A percentile compares a stretch with the other conserved stretches of the same genome.
Conservation (phyloP, 2,888 invertebrate genomes). For the Hermodice carunculata region DNA sequence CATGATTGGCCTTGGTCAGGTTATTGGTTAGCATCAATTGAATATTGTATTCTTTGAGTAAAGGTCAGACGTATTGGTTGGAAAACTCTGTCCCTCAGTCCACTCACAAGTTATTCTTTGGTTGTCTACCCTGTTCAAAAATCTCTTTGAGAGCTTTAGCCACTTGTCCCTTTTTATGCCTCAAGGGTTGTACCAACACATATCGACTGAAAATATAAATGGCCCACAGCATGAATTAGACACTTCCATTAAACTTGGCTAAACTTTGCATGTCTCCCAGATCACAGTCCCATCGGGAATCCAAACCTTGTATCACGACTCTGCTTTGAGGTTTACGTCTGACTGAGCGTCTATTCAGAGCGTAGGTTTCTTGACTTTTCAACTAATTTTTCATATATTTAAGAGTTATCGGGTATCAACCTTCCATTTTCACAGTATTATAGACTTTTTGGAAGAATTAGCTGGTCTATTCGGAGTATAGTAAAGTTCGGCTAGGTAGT, state of each 20-base stretch:
- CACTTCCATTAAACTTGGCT: background rate
- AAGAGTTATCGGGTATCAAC: too few species aligned
- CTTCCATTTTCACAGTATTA: too few species aligned
- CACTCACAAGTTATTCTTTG: background rate
- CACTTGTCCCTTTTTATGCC: background rate
- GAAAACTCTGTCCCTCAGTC: slow-evolving; percentile 4
- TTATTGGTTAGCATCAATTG: background rate
- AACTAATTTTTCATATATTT: too few species aligned
- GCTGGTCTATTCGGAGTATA: too few species aligned
- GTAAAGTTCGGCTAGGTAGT: too few species aligned
- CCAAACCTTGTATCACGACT: background rate
- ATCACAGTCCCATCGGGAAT: slow-evolving; percentile 5
- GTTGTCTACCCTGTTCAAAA: slow-evolving; percentile 7
- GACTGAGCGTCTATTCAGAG: too few species aligned
- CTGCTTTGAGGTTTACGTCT: too few species aligned
- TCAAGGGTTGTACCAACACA: slow-evolving; percentile 5
- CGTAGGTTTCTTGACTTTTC: too few species aligned
- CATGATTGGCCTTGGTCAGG: background rate
- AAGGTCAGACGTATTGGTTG: background rate
- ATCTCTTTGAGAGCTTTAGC: background rate
- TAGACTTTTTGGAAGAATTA: too few species aligned
- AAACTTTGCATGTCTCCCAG: background rate
- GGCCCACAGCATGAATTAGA: background rate
- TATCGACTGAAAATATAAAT: slow-evolving; percentile 7
- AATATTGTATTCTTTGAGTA: background rate